phyloP scores from a whole-genome alignment of 2,797 vertebrate genomes.

The Ptychobarbus kaznakovi region DNA sequence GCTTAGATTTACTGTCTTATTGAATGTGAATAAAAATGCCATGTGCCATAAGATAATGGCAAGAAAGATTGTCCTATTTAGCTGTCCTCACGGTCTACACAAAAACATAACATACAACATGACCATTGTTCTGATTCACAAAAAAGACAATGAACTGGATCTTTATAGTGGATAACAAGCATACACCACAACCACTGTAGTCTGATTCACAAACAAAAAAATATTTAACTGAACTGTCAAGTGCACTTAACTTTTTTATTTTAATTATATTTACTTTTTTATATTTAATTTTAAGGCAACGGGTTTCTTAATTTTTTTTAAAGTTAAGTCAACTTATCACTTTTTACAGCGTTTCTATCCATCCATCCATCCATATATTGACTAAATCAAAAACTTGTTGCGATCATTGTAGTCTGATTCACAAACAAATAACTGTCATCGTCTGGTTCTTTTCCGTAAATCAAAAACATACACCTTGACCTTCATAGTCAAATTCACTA shows the following conservation, averaged over 20 bases:
- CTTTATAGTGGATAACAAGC: neutral
- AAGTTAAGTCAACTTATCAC: too few relatives aligned
- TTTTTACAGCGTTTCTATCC: neutral
- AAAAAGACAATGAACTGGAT: neutral
- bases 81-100: neutral
- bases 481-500: neutral
- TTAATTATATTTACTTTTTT: too few relatives aligned
- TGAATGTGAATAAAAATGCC: neutral
- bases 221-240: too few relatives aligned
- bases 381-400: neutral
- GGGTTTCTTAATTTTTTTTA: too few relatives aligned
- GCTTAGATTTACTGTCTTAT: neutral
- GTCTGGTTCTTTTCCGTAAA: neutral
- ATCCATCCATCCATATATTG: neutral
- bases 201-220: neutral
- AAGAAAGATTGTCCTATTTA: neutral
- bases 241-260: too few relatives aligned
- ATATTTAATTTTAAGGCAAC: too few relatives aligned
- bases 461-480: neutral
- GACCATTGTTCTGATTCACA: neutral
- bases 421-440: neutral
- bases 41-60: neutral
- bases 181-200: neutral
- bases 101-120: neutral
- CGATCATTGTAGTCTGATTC: neutral